Percentiles rank a stretch among this genome's conserved stretches.
These are phyloP conservation scores for Calameuta pallipes DNA, from an alignment of 2,888 invertebrate genomes.

Conservation along the genomic window DNA sequence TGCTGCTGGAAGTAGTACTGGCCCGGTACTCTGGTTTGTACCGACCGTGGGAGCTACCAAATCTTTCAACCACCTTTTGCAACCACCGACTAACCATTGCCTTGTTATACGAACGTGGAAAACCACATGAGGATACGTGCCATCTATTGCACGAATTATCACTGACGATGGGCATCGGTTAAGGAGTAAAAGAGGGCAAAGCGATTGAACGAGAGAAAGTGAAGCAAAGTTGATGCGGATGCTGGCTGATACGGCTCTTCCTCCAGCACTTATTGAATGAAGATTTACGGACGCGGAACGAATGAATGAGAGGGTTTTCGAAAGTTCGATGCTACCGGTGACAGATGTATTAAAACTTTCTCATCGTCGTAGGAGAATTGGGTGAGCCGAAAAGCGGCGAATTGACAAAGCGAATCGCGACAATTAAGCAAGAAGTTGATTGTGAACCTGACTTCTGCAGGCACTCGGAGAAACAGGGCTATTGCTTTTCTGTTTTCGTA, in stretches of 20 bases:
- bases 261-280: background rate
- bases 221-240: background rate
- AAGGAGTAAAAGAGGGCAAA: no score
- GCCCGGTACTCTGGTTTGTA: no score
- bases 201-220: no score
- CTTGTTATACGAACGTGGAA: no score
- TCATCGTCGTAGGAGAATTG: slow-evolving; percentile 54
- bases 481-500: slow-evolving; percentile 20
- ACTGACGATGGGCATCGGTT: no score
- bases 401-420: slow-evolving; percentile 18
- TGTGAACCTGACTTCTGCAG: slow-evolving; percentile 39
- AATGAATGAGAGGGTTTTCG: background rate
- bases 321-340: slow-evolving; percentile 15
- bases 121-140: no score
- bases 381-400: slow-evolving; percentile 56
- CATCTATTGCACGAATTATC: no score
- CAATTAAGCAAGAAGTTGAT: slow-evolving; percentile 13
- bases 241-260: background rate
- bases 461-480: slow-evolving; percentile 25
- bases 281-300: background rate
- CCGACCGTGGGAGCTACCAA: no score
- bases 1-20: no score
- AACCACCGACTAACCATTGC: no score
- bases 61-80: no score
- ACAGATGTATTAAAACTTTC: slow-evolving; percentile 53